These are phyloP conservation scores for Stigmatopora nigra DNA, from an alignment of 2,113 vertebrate species.

Conservation along the genomic window DNA sequence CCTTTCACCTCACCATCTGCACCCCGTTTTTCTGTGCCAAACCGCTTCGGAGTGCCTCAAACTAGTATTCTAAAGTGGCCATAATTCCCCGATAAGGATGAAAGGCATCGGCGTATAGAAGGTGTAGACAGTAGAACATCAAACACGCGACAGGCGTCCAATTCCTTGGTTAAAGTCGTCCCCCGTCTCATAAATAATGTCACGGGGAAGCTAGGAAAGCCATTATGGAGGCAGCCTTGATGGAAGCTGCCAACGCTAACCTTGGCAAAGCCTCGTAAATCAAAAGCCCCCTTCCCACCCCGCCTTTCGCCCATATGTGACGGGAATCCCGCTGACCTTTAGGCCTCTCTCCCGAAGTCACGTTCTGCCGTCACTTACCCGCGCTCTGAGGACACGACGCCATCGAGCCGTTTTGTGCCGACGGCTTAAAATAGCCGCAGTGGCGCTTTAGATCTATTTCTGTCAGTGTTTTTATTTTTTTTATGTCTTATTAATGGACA, in stretches of 20 bases:
- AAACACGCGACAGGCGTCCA: background rate
- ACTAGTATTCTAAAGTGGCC: background rate
- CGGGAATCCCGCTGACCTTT: conserved; percentile 52
- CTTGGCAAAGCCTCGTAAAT: conserved; percentile 48
- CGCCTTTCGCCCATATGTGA: background rate
- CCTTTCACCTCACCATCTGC: conserved; percentile 6
- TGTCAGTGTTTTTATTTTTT: conserved; percentile 17
- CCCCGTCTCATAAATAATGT: conserved; percentile 58
- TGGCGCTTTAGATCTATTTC: conserved; percentile 53
- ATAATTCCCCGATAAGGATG: conserved; percentile 21
- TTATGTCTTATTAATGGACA: conserved; percentile 47
- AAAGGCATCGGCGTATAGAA: conserved; percentile 7
- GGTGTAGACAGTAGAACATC: conserved; percentile 20
- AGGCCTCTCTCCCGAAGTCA: conserved; percentile 26
- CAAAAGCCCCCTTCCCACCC: conserved; percentile 12
- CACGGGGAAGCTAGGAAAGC: conserved; percentile 48
- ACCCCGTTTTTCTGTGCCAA: background rate
- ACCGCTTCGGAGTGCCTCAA: conserved; percentile 15
- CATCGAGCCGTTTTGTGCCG: conserved; percentile 21
- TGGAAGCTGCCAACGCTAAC: conserved; percentile 39
- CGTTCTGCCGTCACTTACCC: conserved; percentile 13
- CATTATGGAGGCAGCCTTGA: conserved; percentile 45
- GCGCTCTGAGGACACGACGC: conserved; percentile 1
- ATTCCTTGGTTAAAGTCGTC: background rate
- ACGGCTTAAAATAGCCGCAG: conserved; percentile 16